Percentiles rank a stretch among this genome's conserved stretches.
These are phyloP conservation scores for Huso huso DNA, from an alignment of 2,797 vertebrate genomes.

Conservation along the genomic window DNA sequence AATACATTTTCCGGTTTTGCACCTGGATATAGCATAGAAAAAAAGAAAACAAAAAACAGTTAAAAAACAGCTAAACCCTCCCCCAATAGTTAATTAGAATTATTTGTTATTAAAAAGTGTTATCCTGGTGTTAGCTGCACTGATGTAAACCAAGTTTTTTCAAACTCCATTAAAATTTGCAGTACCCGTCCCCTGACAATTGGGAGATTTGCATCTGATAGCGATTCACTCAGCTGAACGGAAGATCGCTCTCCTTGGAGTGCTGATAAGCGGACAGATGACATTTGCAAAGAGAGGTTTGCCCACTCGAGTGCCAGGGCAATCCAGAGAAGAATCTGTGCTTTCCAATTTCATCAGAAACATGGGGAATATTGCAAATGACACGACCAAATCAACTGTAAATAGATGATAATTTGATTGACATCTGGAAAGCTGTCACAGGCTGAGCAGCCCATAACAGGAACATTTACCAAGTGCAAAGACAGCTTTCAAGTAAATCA, in stretches of 20 bases:
- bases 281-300: conserved; percentile 91
- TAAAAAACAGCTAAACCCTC: too few species aligned
- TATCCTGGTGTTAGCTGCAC: conserved; percentile 84
- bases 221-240: conserved; percentile 84
- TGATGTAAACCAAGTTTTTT: conserved; percentile 97
- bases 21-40: too few species aligned
- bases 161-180: conserved; percentile 98
- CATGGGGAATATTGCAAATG: conserved; percentile 94
- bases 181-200: conserved; percentile 81
- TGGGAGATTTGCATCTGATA: conserved; percentile 93
- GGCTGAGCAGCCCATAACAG: conserved; percentile 73
- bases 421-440: conserved; percentile 98
- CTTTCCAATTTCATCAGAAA: conserved; percentile 80
- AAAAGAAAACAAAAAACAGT: too few species aligned
- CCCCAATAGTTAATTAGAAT: too few species aligned
- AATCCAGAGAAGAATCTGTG: conserved; percentile 71
- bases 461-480: conserved; percentile 81
- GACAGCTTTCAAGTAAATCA: conserved; percentile 96
- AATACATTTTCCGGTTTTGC: too few species aligned
- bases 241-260: conserved; percentile 80
- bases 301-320: conserved; percentile 73
- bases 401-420: conserved; percentile 99
- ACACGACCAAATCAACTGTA: conserved; percentile 98
- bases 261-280: conserved; percentile 93
- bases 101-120: conserved; percentile 36